Conservation (phyloP, 2,113 vertebrate species). For the Psittacara wagleri region DNA sequence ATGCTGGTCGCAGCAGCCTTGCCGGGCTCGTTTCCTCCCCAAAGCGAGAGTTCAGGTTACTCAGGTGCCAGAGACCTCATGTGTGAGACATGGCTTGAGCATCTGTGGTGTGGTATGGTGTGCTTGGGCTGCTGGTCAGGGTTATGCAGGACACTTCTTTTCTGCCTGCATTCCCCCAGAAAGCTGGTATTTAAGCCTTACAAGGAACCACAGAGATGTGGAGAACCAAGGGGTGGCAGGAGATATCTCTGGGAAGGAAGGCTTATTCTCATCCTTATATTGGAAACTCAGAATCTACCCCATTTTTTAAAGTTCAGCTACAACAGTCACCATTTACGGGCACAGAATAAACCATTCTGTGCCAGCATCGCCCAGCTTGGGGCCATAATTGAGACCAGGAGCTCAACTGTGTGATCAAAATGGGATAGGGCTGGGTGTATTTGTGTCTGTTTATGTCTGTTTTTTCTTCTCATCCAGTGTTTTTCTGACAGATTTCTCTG, state of each 20-base stretch:
- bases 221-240: background rate
- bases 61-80: background rate
- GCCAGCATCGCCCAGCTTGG: background rate
- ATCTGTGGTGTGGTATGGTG: background rate
- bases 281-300: background rate
- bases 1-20: background rate
- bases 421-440: background rate
- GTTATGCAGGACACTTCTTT: background rate
- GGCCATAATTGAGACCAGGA: fast-evolving
- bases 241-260: background rate
- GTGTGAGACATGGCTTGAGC: background rate
- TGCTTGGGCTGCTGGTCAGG: background rate
- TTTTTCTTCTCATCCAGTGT: background rate
- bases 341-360: background rate
- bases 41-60: background rate
- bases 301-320: background rate
- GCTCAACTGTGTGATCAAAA: background rate
- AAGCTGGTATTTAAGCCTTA: background rate
- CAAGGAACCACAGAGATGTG: background rate
- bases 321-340: background rate
- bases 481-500: background rate
- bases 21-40: background rate
- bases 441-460: background rate
- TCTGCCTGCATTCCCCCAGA: background rate
- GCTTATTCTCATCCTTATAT: background rate